A percentile compares a stretch with the other conserved stretches of the same genome.
Conservation (phyloP, 35 echinoderm and acorn worm species). For the Nesometra sesokonis region DNA sequence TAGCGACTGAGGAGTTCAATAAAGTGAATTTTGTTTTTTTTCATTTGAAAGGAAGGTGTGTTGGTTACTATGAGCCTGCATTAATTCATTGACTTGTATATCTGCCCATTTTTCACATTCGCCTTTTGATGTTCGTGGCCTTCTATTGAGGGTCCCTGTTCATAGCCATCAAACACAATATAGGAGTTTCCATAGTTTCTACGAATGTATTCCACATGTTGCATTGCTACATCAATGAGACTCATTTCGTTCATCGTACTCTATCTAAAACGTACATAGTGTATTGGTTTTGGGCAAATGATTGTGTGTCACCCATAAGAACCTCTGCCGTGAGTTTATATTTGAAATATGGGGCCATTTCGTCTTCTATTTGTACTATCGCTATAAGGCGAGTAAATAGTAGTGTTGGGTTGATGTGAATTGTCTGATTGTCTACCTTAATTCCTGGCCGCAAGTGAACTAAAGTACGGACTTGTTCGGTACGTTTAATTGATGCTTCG, state of each 20-base stretch:
- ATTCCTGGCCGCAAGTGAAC: slow-evolving; percentile 1
- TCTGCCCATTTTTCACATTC: too few relatives aligned
- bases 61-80: too few relatives aligned
- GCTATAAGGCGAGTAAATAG: slow-evolving; percentile 9
- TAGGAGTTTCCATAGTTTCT: slow-evolving; percentile 6
- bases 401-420: slow-evolving; percentile 8
- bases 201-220: slow-evolving; percentile 23
- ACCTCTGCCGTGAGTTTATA: slow-evolving; percentile 8
- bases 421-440: slow-evolving; percentile 2
- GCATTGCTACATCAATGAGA: slow-evolving; percentile 23
- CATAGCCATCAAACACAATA: slow-evolving; percentile 65
- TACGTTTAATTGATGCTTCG: background rate
- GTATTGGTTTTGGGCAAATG: background rate
- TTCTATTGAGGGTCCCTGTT: slow-evolving; percentile 32
- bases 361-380: background rate
- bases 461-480: background rate
- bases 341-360: slow-evolving; percentile 10
- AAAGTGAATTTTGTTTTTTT: too few relatives aligned
- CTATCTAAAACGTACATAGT: slow-evolving; percentile 62
- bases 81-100: too few relatives aligned
- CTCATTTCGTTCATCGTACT: slow-evolving; percentile 24
- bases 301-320: slow-evolving; percentile 6
- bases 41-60: too few relatives aligned
- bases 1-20: too few relatives aligned
- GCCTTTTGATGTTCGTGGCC: background rate